These are phyloP conservation scores for Cochlearius cochlearius DNA, from an alignment of 2,113 vertebrate species.

Conservation along the genomic window DNA sequence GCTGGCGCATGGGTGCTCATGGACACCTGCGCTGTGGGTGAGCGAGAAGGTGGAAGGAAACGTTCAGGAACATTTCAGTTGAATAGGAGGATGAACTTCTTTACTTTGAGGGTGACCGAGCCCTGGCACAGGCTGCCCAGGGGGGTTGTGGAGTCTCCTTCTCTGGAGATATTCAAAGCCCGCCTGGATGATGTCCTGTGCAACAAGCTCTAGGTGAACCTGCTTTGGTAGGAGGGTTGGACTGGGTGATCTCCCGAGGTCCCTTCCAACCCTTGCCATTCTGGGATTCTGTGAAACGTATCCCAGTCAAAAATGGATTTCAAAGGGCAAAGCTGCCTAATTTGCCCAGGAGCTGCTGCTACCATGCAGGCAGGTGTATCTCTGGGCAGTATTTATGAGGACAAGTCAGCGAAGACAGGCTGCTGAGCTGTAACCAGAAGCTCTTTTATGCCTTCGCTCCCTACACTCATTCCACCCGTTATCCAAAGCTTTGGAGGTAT, in stretches of 20 bases:
- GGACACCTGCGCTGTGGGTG: fast-evolving
- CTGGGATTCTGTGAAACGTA: no score
- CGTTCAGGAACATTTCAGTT: no score
- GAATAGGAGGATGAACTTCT: no score
- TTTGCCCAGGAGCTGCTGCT: background rate
- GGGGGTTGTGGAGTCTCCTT: no score
- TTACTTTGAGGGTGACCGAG: no score
- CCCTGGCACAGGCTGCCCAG: no score
- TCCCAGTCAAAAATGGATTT: background rate
- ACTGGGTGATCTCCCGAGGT: no score
- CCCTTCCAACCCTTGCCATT: no score
- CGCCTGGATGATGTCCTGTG: no score
- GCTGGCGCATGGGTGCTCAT: fast-evolving
- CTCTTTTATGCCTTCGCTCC: background rate
- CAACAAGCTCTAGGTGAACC: no score
- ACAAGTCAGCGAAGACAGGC: background rate
- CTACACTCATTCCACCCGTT: background rate
- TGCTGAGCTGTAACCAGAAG: background rate
- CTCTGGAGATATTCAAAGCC: no score
- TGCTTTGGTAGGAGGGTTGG: no score
- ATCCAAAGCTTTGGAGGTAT: background rate
- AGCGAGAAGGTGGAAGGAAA: background rate
- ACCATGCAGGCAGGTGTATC: background rate
- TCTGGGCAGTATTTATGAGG: background rate
- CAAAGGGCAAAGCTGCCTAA: background rate